phyloP scores from a whole-genome alignment of 92 coral and sea anemone genomes.

The Paramuricea clavata region DNA sequence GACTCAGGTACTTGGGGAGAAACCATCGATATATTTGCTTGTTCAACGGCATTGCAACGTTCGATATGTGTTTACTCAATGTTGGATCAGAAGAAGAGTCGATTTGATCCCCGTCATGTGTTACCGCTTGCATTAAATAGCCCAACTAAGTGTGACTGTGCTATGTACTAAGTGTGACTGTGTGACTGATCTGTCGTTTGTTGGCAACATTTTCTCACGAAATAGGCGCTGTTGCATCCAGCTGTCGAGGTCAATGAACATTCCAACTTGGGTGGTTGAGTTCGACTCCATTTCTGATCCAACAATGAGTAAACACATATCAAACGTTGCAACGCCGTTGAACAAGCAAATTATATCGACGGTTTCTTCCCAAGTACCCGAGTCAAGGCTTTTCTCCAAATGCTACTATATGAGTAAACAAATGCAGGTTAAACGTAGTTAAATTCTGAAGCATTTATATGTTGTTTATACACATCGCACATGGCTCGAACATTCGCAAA shows the following conservation, averaged over 20 bases:
- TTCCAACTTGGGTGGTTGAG: background rate
- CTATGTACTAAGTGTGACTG: too few relatives aligned
- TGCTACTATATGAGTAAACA: constrained; percentile 36
- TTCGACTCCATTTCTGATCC: constrained; percentile 15
- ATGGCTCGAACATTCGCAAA: constrained; percentile 49
- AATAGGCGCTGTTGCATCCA: background rate
- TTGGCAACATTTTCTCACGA: background rate
- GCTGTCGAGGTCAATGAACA: constrained; percentile 1
- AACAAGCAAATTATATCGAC: constrained; percentile 32
- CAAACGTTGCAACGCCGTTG: constrained; percentile 22
- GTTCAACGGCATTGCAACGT: background rate
- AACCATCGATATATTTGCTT: constrained; percentile 32
- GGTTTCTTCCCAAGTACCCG: constrained; percentile 41
- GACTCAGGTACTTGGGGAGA: constrained; percentile 21
- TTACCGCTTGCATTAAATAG: too few relatives aligned
- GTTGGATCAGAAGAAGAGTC: too few relatives aligned
- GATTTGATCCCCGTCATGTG: too few relatives aligned
- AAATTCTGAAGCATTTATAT: constrained; percentile 41
- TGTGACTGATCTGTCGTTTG: background rate
- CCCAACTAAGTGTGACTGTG: too few relatives aligned
- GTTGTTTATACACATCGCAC: constrained; percentile 1
- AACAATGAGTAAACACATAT: constrained; percentile 1
- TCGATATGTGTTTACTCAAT: too few relatives aligned
- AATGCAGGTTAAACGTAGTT: constrained; percentile 43
- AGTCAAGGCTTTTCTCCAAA: constrained; percentile 43